Conservation (phyloP, 2,888 invertebrate genomes). For the Pseudeuparius sepicola region DNA sequence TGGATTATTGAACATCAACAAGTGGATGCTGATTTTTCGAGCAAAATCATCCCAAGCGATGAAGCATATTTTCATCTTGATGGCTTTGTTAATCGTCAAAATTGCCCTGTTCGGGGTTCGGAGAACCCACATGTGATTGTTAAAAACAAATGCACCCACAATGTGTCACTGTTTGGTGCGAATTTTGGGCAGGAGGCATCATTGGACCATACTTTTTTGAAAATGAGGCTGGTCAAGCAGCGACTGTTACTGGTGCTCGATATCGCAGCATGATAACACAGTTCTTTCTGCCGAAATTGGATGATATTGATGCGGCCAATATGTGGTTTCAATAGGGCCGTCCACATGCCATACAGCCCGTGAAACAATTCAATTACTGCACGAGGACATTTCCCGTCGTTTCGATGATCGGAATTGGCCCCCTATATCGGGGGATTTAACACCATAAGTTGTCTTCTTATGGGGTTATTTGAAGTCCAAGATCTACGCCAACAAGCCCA, state of each 20-base stretch:
- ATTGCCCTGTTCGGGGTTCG: conserved; percentile 1
- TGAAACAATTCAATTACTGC: conserved; percentile 19
- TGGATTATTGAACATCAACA: conserved; percentile 5
- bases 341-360: conserved; percentile 19
- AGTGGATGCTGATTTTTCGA: conserved; percentile 4
- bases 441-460: conserved; percentile 17
- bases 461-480: conserved; percentile 16
- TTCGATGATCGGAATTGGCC: conserved; percentile 12
- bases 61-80: conserved; percentile 13
- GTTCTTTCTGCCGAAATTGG: conserved; percentile 25
- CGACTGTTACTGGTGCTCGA: conserved; percentile 25
- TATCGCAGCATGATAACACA: conserved; percentile 25
- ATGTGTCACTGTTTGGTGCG: conserved; percentile 3
- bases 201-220: conserved; percentile 20
- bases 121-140: conserved; percentile 3
- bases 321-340: conserved; percentile 23
- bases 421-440: conserved; percentile 19
- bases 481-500: conserved; percentile 18
- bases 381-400: conserved; percentile 16
- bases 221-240: conserved; percentile 21
- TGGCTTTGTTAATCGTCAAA: conserved; percentile 2
- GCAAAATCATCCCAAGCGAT: conserved; percentile 4
- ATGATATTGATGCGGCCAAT: conserved; percentile 20
- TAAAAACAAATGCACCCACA: conserved; percentile 3
- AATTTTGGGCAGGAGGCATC: conserved; percentile 1